Conservation (phyloP, 2,888 invertebrate species). For the Drosophila acutilabella region DNA sequence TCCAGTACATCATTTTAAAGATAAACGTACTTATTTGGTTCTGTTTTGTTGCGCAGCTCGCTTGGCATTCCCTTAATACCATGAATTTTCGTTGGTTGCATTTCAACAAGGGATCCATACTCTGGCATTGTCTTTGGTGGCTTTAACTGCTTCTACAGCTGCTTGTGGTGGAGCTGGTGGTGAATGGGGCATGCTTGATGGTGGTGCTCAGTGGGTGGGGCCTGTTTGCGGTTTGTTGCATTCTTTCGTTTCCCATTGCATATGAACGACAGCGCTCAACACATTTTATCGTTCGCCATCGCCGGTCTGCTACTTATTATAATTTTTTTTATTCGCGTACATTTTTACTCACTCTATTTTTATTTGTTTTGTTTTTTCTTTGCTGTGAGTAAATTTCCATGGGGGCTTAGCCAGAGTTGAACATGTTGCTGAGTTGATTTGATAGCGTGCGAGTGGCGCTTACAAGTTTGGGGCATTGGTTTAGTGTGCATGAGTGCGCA, state of each 20-base stretch:
- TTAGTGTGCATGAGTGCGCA: slow-evolving; percentile 51
- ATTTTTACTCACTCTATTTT: slow-evolving; percentile 6
- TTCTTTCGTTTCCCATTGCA: slow-evolving; percentile 63
- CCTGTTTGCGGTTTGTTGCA: slow-evolving; percentile 70
- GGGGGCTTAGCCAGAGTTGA: slow-evolving; percentile 63
- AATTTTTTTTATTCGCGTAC: slow-evolving; percentile 40
- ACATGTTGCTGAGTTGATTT: slow-evolving; percentile 69
- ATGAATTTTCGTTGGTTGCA: slow-evolving; percentile 77
- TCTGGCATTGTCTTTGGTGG: slow-evolving; percentile 57
- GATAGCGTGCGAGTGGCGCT: slow-evolving; percentile 55
- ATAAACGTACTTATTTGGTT: slow-evolving; percentile 33
- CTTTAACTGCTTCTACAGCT: slow-evolving; percentile 18
- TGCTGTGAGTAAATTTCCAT: slow-evolving; percentile 69
- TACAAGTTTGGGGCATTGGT: slow-evolving; percentile 56
- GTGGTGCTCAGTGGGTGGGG: slow-evolving; percentile 27
- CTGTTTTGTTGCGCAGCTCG: slow-evolving; percentile 65
- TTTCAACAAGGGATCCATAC: slow-evolving; percentile 62
- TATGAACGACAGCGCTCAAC: slow-evolving; percentile 77
- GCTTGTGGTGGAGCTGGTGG: slow-evolving; percentile 8
- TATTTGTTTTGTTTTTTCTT: slow-evolving; percentile 10
- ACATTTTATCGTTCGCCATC: slow-evolving; percentile 72
- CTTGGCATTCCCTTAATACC: slow-evolving; percentile 78
- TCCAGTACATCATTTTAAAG: not conserved
- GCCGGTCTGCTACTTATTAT: slow-evolving; percentile 73
- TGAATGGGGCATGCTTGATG: not conserved